phyloP scores from a whole-genome alignment of 2,797 vertebrate genomes.

The Pangasius krempfi region DNA sequence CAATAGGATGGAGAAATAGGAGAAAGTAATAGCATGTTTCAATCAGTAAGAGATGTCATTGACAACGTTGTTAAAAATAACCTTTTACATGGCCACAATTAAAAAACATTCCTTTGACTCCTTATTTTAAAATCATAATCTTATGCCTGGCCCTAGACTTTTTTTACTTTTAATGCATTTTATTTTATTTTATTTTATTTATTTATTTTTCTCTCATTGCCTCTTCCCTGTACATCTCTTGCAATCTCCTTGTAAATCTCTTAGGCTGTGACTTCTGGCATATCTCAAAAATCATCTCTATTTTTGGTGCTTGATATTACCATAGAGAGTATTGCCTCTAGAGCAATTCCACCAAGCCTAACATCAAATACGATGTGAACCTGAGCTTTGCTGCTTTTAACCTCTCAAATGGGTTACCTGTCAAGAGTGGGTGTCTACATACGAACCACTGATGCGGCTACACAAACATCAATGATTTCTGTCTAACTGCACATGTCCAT shows the following conservation, averaged over 20 bases:
- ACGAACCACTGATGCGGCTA: neutral
- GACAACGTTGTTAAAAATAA: slow-evolving; percentile 35
- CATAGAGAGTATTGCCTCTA: slow-evolving; percentile 32
- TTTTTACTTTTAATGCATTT: neutral
- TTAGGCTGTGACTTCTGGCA: slow-evolving; percentile 6
- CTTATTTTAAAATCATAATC: neutral
- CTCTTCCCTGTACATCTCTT: neutral
- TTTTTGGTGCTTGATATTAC: slow-evolving; percentile 28
- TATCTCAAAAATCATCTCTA: no score
- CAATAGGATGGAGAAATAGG: slow-evolving; percentile 4
- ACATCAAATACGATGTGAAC: neutral
- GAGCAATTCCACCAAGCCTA: neutral
- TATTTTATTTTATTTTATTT: neutral
- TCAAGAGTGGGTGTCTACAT: neutral
- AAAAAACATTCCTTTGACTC: neutral
- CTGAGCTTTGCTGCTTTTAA: slow-evolving; percentile 25
- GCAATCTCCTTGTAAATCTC: slow-evolving; percentile 20
- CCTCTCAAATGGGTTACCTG: slow-evolving; percentile 33
- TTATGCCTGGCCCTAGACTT: neutral
- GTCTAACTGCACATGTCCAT: slow-evolving; percentile 9
- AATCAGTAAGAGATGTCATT: slow-evolving; percentile 26
- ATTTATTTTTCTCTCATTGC: neutral
- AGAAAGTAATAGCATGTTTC: slow-evolving; percentile 29
- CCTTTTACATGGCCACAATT: slow-evolving; percentile 25
- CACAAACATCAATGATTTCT: slow-evolving; percentile 8